Conservation (phyloP, 1,140 invertebrate species). For the Cydia strobilella region DNA sequence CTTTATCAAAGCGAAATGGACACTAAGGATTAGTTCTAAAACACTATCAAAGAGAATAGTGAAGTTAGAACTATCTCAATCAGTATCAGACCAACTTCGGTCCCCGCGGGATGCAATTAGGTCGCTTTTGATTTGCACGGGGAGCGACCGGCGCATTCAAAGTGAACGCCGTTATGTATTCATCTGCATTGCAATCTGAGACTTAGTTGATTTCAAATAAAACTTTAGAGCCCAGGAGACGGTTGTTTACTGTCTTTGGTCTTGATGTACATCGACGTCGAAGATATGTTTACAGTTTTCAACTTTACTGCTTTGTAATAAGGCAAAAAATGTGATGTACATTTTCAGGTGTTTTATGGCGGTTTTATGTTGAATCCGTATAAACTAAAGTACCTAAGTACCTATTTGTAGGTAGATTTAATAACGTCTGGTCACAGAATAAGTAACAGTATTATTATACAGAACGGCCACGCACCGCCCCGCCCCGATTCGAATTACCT, state of each 20-base stretch:
- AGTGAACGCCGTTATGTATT: conserved; percentile 13
- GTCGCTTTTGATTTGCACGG: conserved; percentile 14
- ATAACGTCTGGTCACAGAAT: no score
- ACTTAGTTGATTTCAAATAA: conserved; percentile 17
- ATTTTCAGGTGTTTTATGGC: no score
- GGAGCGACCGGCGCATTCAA: conserved; percentile 5
- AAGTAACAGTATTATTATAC: no score
- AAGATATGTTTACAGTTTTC: no score
- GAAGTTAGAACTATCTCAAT: conserved; percentile 9
- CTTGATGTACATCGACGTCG: background rate
- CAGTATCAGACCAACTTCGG: background rate
- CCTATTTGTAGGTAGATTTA: no score
- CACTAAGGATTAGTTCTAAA: conserved; percentile 1
- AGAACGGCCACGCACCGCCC: no score
- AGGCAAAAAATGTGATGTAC: no score
- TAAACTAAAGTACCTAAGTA: no score
- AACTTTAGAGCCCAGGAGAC: conserved; percentile 12
- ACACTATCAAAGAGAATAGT: background rate
- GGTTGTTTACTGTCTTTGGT: background rate
- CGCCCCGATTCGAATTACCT: no score
- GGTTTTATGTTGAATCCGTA: no score
- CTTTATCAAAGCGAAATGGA: background rate
- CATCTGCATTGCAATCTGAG: conserved; percentile 18
- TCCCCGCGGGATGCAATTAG: conserved; percentile 17
- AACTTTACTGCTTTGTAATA: no score